Conservation (phyloP, 2,113 vertebrate species). For the Hystrix cristata region DNA sequence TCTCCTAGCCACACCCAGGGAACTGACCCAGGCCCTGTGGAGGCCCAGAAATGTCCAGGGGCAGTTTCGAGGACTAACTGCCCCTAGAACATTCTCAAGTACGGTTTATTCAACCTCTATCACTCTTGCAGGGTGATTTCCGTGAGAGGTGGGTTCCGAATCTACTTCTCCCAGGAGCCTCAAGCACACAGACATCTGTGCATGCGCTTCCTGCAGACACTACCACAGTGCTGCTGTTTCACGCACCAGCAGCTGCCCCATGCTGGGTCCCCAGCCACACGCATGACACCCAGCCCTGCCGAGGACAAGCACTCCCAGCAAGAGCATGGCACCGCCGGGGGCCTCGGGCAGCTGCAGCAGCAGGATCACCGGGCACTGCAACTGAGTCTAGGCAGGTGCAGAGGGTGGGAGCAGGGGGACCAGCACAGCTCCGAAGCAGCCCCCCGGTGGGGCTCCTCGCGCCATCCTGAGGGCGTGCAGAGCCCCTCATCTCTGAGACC, state of each 20-base stretch:
- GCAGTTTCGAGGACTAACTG: background rate
- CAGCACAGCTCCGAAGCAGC: fast-evolving
- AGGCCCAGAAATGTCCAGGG: background rate
- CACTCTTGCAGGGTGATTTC: background rate
- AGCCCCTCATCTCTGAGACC: background rate
- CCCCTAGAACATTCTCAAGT: background rate
- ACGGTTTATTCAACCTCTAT: background rate
- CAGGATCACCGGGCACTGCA: background rate
- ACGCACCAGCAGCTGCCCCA: background rate
- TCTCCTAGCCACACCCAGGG: background rate
- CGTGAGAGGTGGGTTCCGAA: background rate
- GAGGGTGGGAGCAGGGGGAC: background rate
- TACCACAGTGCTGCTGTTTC: fast-evolving
- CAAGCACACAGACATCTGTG: fast-evolving
- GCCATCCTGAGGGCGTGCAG: background rate
- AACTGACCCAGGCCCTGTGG: background rate
- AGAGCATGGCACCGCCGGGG: fast-evolving
- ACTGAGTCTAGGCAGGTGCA: background rate
- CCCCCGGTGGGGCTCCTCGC: background rate
- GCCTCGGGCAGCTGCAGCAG: background rate
- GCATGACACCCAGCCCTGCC: background rate
- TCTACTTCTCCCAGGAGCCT: fast-evolving
- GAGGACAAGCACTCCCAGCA: background rate
- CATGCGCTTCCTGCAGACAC: fast-evolving
- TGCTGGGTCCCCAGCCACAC: background rate